Percentiles rank a stretch among this genome's conserved stretches.
These are phyloP conservation scores for Meriones psammophilus DNA, from an alignment of 2,797 vertebrate species.

Conservation along the genomic window DNA sequence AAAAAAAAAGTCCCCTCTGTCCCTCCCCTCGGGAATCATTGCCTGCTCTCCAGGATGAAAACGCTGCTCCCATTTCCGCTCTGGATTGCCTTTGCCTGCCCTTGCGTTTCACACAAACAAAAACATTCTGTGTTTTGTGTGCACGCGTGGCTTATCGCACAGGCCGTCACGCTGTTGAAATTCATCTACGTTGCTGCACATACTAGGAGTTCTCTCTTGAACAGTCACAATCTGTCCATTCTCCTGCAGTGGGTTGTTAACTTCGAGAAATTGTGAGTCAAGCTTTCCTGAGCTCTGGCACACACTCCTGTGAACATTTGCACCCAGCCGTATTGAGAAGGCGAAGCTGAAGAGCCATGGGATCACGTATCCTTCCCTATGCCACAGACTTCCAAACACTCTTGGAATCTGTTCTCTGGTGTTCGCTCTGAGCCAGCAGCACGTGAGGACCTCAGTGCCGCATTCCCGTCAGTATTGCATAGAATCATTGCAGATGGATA, in stretches of 20 bases:
- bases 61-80: neutral
- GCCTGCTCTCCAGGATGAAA: too few species aligned
- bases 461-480: neutral
- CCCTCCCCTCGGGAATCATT: too few species aligned
- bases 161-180: too few species aligned
- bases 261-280: slow-evolving; percentile 23
- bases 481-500: neutral
- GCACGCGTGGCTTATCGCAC: neutral
- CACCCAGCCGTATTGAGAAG: neutral
- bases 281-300: neutral
- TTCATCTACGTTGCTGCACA: neutral
- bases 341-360: neutral
- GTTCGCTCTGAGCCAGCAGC: neutral
- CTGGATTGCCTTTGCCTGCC: neutral
- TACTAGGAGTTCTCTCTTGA: neutral
- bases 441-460: neutral
- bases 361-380: neutral
- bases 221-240: neutral
- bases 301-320: slow-evolving; percentile 33
- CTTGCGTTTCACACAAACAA: neutral
- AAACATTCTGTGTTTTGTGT: neutral
- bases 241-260: neutral
- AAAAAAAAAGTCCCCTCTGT: too few species aligned
- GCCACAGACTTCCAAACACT: neutral
- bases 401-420: neutral